Conservation (phyloP, 2,113 vertebrate species). For the Indicator maculatus region DNA sequence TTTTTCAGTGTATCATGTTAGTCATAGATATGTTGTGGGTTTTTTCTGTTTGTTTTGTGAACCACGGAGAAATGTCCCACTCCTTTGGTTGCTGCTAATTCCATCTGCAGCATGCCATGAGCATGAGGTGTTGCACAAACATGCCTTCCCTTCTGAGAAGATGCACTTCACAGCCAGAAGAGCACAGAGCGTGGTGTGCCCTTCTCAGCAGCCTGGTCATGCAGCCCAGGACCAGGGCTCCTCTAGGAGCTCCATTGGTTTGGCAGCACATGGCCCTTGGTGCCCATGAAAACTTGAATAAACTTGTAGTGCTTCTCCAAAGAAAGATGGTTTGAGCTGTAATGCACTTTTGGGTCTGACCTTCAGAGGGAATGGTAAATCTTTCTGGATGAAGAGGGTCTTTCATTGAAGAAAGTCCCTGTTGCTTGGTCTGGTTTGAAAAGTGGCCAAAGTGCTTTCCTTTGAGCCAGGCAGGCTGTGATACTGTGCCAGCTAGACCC, state of each 20-base stretch:
- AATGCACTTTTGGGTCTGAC: not conserved
- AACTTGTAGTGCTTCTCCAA: not conserved
- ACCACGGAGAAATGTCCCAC: not conserved
- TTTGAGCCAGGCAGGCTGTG: not conserved
- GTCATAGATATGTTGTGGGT: not conserved
- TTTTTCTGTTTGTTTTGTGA: not conserved
- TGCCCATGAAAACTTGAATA: not conserved
- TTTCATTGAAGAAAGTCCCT: not conserved
- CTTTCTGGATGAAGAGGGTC: not conserved
- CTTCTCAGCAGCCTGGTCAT: not conserved
- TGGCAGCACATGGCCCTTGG: not conserved
- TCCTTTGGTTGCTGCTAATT: slow-evolving; percentile 1
- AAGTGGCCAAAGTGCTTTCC: not conserved
- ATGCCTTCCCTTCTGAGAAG: not conserved
- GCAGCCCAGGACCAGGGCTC: not conserved
- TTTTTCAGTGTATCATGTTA: not conserved
- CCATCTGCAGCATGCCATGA: not conserved
- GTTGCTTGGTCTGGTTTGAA: not conserved
- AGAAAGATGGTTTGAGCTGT: not conserved
- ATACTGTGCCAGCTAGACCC: not conserved
- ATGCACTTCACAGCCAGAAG: not conserved
- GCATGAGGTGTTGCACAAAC: not conserved
- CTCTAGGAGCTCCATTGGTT: not conserved
- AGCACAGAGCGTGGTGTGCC: not conserved
- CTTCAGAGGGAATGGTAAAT: not conserved